These are phyloP conservation scores for Ceyx margarethae DNA, from an alignment of 2,113 vertebrate genomes.

Conservation along the genomic window DNA sequence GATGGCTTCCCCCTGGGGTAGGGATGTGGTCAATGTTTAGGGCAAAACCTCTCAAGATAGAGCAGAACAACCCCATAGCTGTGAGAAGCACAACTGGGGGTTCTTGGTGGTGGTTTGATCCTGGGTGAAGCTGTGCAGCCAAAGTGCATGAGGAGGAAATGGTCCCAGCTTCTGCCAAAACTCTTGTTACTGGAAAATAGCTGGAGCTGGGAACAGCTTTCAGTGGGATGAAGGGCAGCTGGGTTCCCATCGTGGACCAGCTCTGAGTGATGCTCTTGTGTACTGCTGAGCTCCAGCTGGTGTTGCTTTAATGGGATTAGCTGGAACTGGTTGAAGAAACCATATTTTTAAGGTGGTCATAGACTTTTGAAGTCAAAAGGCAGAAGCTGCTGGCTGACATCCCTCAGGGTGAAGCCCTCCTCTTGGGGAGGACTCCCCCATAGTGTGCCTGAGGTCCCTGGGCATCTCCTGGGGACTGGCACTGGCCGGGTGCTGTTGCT, in stretches of 20 bases:
- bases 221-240: not conserved
- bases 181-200: not conserved
- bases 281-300: not conserved
- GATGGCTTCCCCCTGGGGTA: not conserved
- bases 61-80: not conserved
- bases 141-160: not conserved
- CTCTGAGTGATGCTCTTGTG: accelerated
- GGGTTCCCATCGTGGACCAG: not conserved
- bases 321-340: not conserved
- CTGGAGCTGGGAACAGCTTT: not conserved
- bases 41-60: not conserved
- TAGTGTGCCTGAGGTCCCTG: accelerated
- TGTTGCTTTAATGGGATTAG: not conserved
- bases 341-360: accelerated
- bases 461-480: accelerated
- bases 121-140: not conserved
- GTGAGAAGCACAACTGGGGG: accelerated
- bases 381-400: accelerated
- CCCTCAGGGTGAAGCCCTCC: not conserved
- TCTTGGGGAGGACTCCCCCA: not conserved
- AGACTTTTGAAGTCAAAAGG: not conserved
- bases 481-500: accelerated
- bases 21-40: not conserved
- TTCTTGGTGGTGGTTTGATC: not conserved
- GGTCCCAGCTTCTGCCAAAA: not conserved